These are phyloP conservation scores for Sebastes glaucus DNA, from an alignment of 2,797 vertebrate genomes.

Conservation along the genomic window DNA sequence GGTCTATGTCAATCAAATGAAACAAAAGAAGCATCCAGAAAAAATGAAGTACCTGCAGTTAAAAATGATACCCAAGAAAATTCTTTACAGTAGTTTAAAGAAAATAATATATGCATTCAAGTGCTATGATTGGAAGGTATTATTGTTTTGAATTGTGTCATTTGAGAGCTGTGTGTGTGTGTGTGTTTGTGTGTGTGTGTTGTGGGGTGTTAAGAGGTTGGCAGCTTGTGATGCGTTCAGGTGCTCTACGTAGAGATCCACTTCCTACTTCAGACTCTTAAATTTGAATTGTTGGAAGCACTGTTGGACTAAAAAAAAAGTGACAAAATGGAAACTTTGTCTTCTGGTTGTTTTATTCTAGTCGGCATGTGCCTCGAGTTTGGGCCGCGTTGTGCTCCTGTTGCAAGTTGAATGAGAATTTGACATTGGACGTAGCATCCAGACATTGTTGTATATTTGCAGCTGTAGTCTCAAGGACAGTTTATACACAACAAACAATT, in stretches of 20 bases:
- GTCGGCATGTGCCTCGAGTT: not conserved
- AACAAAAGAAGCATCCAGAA: not conserved
- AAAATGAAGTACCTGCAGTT: not conserved
- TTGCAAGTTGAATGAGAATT: not conserved
- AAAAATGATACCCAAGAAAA: not conserved
- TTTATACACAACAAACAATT: not conserved
- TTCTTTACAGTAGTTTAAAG: not conserved
- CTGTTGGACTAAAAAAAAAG: not conserved
- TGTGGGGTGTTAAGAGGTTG: constrained; percentile 26
- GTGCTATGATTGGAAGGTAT: constrained; percentile 1
- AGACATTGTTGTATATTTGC: not conserved
- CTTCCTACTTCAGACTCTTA: not conserved
- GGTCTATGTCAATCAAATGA: not conserved
- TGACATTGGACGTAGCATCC: not conserved
- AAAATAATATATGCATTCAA: not conserved
- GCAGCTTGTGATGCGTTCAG: constrained; percentile 48
- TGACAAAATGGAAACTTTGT: not conserved
- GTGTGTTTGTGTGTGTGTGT: constrained; percentile 2
- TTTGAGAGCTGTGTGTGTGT: constrained; percentile 16
- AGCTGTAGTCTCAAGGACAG: not conserved
- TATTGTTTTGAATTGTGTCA: constrained; percentile 25
- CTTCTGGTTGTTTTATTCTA: not conserved
- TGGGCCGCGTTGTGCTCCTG: not conserved
- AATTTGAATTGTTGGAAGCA: not conserved
- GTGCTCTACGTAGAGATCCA: not conserved